phyloP scores from a whole-genome alignment of 2,888 invertebrate species.

The Loripinus fragilis region DNA sequence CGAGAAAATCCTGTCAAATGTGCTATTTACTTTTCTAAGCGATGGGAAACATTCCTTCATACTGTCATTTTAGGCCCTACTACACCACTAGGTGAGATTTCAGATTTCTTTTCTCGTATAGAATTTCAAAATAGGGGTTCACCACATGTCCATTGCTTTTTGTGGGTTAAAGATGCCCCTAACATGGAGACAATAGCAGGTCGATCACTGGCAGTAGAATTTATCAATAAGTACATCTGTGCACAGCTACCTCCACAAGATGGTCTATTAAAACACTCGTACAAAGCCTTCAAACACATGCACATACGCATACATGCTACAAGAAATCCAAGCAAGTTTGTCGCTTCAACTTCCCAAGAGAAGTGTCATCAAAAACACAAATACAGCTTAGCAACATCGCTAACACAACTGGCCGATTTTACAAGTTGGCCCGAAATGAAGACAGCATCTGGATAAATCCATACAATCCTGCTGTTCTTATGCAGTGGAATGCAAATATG shows the following conservation, averaged over 20 bases:
- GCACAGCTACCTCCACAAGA: background rate
- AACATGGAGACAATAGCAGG: conserved; percentile 23
- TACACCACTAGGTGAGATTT: background rate
- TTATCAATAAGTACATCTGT: conserved; percentile 29
- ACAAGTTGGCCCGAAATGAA: background rate
- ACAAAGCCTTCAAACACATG: background rate
- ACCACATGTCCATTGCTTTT: conserved; percentile 29
- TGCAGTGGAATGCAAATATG: conserved; percentile 20
- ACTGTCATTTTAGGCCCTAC: background rate
- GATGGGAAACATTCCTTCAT: conserved; percentile 35
- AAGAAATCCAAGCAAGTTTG: background rate
- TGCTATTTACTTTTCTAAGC: conserved; percentile 34
- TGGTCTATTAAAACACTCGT: background rate
- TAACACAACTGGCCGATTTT: conserved; percentile 22
- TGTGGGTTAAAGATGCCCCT: conserved; percentile 27
- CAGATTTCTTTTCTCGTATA: conserved; percentile 20
- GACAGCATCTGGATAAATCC: conserved; percentile 28
- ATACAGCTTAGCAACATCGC: conserved; percentile 9
- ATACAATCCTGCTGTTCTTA: conserved; percentile 15
- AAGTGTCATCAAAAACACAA: background rate
- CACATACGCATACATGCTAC: conserved; percentile 19
- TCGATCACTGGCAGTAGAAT: background rate
- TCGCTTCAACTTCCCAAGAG: conserved; percentile 21
- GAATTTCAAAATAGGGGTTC: conserved; percentile 27
- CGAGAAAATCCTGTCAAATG: conserved; percentile 32